A percentile compares a stretch with the other conserved stretches of the same genome.
Evolutionary conservation across 2,113 vertebrate genomes (phyloP).

Genomic region (Hiodon alosoides): DNA sequence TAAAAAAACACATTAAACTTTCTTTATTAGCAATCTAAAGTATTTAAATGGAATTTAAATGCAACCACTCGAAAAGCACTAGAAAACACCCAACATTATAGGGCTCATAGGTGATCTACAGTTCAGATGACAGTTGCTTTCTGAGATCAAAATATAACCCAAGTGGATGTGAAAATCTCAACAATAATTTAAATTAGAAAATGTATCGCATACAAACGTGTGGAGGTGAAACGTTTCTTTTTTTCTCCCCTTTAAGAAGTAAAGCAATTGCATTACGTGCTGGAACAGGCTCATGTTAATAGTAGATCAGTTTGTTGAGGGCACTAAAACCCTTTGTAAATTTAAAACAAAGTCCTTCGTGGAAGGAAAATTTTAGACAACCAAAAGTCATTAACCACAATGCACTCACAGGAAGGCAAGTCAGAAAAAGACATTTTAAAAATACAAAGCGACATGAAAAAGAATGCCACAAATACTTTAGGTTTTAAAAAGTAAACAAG

Average conservation of each 20-base stretch:
- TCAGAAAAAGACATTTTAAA: not conserved
- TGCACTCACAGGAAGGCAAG: not conserved
- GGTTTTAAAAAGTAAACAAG: not conserved
- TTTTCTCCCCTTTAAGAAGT: not conserved
- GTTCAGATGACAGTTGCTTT: not conserved
- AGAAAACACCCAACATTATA: not conserved
- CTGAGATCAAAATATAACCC: not conserved
- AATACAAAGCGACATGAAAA: not conserved
- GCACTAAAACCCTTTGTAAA: not conserved
- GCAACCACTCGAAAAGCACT: not conserved
- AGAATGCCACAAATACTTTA: not conserved
- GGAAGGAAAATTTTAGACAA: slow-evolving; percentile 46
- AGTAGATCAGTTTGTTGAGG: not conserved
- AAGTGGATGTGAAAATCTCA: not conserved
- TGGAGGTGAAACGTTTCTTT: not conserved
- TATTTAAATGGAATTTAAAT: too few species aligned
- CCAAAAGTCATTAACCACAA: not conserved
- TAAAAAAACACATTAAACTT: too few species aligned
- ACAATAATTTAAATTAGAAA: not conserved
- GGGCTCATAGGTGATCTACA: not conserved
- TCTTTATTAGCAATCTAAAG: too few species aligned
- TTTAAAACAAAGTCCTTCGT: slow-evolving; percentile 44
- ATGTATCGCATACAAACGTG: not conserved
- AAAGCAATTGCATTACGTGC: not conserved
- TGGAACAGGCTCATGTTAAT: not conserved